Base-by-base conservation (phyloP, 2,113 vertebrate species). In the Phyllopteryx taeniolatus region DNA sequence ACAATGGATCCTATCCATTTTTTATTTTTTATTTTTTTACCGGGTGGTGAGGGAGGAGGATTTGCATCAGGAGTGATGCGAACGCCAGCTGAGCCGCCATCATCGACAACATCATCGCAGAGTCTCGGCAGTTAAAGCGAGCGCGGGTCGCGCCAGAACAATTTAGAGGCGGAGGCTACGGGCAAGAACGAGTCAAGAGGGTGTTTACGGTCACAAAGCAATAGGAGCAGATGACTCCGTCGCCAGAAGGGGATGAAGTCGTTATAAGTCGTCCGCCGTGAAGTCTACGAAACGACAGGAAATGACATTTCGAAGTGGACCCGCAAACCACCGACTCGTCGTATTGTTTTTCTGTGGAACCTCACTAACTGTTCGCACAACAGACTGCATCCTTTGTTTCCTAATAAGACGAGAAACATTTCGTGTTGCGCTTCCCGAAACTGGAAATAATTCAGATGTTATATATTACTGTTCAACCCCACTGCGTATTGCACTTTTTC, bases 31-130 rank as follows among this genome's bases (percentile, higher is more conserved):
- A 6, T 53, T 20, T n/a, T 5, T 49, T 27, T 27, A 27, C 27
- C 47, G 47, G 49, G 49, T 51, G 49, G 49, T 51, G 49, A 19
- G 7, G 62, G 42, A 12, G 39, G 8, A 17, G 81, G 80, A 82
- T 85, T 85, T 82, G 78, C 73, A 61, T 67, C 70, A 22, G 72
- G 65, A 68, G 64, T 67, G 17, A 60, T 9, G 78, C 42, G 70
- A 61, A 8, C 85, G 81, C 78, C 81, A 83, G 79, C 82, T 53
- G 77, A 84, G 82, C 27, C 81, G 70, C 56, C 73, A 83, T 84
- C 83, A 79, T 77, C 86, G 78, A 53, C 82, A 80, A 73, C 79
- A 68, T 78, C 81, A 85, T 84, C 81, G 72, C 75, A 74, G 73
- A 20, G 17, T 70, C 59, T 27, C 63, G 63, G 78, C 77, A 74